A percentile compares a stretch with the other conserved stretches of the same genome.
These are phyloP conservation scores for Leptodactylus fuscus DNA, from an alignment of 2,113 vertebrate species.

Conservation along the genomic window DNA sequence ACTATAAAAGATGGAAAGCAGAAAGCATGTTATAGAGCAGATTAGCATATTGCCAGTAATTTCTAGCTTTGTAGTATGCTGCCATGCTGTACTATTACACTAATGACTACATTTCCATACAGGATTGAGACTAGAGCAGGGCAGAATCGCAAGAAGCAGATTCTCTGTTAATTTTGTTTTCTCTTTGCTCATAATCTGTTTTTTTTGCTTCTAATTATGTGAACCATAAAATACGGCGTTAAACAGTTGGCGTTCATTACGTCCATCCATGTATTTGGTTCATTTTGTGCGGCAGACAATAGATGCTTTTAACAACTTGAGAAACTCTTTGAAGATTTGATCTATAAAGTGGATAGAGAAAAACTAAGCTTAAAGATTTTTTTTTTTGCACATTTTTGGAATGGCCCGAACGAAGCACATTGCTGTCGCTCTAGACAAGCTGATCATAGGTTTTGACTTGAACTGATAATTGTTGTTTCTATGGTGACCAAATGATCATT, in stretches of 20 bases:
- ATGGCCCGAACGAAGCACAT: not conserved
- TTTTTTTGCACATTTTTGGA: not conserved
- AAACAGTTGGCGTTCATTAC: not conserved
- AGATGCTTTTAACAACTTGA: not conserved
- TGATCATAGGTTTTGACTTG: not conserved
- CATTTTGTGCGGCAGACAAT: not conserved
- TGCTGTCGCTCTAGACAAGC: not conserved
- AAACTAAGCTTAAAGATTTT: not conserved
- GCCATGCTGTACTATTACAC: not conserved
- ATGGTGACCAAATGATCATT: not conserved
- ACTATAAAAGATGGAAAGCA: not conserved
- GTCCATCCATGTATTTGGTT: not conserved
- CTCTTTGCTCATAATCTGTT: not conserved
- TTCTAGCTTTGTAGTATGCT: constrained; percentile 12
- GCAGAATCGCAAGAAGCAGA: not conserved
- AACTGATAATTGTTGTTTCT: not conserved
- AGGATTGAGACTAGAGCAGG: not conserved
- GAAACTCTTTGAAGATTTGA: not conserved
- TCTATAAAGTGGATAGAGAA: not conserved
- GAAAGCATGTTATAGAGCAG: not conserved
- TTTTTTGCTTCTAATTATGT: not conserved
- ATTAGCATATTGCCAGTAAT: not conserved
- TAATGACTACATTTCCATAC: not conserved
- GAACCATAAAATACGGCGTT: not conserved
- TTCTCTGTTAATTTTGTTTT: not conserved